Conservation (phyloP, 2,888 invertebrate species). For the Dione juno region DNA sequence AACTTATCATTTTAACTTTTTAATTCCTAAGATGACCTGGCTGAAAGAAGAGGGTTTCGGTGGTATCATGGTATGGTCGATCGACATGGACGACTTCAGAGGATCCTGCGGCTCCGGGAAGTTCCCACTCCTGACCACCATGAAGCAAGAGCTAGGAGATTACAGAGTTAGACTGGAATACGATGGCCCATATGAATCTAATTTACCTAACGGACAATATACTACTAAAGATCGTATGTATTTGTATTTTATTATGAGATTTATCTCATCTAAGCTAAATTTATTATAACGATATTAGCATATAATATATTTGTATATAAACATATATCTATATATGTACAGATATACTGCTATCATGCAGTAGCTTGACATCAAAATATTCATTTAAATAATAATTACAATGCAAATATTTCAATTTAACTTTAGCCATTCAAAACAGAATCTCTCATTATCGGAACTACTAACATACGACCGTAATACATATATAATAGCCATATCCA, state of each 20-base stretch:
- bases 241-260: constrained; percentile 2
- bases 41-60: constrained; percentile 96
- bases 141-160: constrained; percentile 92
- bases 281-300: no score
- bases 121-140: constrained; percentile 93
- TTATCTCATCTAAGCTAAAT: no score
- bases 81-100: constrained; percentile 97
- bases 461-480: background rate
- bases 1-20: no score
- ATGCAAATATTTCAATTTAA: constrained; percentile 8
- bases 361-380: background rate
- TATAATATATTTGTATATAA: background rate
- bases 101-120: constrained; percentile 95
- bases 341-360: background rate
- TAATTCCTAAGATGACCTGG: constrained; percentile 90
- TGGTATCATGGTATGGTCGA: constrained; percentile 98
- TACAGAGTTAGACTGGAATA: constrained; percentile 92
- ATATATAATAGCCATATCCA: background rate
- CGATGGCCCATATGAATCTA: constrained; percentile 93
- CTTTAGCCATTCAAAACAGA: background rate
- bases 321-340: background rate
- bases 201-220: constrained; percentile 88
- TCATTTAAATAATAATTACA: background rate
- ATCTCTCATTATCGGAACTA: background rate
- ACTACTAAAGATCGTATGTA: constrained; percentile 95